Conservation (phyloP, 2,113 vertebrate genomes). For the Prionailurus viverrinus region DNA sequence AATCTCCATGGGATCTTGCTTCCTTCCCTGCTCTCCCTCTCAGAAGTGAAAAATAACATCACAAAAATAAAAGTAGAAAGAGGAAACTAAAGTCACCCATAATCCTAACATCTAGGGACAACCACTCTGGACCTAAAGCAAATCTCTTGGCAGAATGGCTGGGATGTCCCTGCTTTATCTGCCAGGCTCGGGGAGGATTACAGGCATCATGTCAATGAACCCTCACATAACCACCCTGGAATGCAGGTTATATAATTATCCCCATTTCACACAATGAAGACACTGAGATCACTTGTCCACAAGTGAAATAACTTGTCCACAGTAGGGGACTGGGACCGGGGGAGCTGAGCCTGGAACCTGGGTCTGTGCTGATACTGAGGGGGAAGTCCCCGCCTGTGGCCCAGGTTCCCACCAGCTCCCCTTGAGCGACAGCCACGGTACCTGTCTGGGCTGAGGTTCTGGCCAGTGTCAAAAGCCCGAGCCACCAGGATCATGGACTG, state of each 20-base stretch:
- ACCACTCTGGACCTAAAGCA: not conserved
- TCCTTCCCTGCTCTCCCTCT: not conserved
- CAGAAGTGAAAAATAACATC: not conserved
- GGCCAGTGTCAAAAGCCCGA: constrained; percentile 93
- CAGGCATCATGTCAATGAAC: not conserved
- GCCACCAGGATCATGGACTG: constrained; percentile 96
- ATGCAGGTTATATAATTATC: not conserved
- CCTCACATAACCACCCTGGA: not conserved
- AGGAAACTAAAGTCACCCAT: not conserved
- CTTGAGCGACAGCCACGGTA: constrained; percentile 71
- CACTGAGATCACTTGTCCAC: not conserved
- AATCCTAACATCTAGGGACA: not conserved
- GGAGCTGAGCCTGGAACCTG: not conserved
- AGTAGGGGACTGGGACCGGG: not conserved
- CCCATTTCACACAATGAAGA: not conserved
- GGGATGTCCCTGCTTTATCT: not conserved
- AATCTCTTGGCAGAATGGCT: not conserved
- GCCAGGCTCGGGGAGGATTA: not conserved
- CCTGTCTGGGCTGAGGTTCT: constrained; percentile 93
- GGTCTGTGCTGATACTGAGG: not conserved
- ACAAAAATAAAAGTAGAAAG: not conserved
- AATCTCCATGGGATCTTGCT: not conserved
- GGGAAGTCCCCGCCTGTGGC: not conserved
- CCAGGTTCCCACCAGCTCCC: not conserved
- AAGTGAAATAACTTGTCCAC: not conserved